Conservation (phyloP, 2,113 vertebrate genomes). For the Cyprinodon variegatus region DNA sequence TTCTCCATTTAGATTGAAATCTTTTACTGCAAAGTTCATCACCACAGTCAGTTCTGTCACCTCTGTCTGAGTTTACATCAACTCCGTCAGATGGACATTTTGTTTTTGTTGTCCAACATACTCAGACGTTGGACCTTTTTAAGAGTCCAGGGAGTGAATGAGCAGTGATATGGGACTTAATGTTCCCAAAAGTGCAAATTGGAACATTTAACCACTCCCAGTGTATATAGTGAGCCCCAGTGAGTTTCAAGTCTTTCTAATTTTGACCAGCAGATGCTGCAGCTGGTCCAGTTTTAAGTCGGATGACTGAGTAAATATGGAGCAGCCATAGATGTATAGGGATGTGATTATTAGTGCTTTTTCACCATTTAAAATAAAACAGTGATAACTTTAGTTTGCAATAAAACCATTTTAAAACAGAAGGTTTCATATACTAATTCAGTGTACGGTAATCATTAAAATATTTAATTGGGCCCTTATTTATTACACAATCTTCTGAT, state of each 20-base stretch:
- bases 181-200: background rate
- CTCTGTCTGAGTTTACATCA: no score
- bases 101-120: background rate
- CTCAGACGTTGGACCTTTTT: background rate
- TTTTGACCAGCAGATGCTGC: background rate
- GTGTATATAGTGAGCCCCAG: background rate
- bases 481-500: no score
- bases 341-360: background rate
- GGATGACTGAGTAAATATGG: background rate
- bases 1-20: no score
- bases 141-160: background rate
- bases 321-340: background rate
- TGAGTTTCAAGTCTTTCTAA: background rate
- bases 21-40: no score
- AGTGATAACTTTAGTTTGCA: background rate
- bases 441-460: no score
- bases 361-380: background rate
- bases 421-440: background rate
- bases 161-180: background rate
- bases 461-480: no score
- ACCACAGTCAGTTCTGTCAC: no score
- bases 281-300: background rate
- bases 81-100: no score
- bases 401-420: background rate
- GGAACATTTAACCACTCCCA: background rate